phyloP scores from a whole-genome alignment of 2,888 invertebrate species.

The Aspidiotus rigidus region DNA sequence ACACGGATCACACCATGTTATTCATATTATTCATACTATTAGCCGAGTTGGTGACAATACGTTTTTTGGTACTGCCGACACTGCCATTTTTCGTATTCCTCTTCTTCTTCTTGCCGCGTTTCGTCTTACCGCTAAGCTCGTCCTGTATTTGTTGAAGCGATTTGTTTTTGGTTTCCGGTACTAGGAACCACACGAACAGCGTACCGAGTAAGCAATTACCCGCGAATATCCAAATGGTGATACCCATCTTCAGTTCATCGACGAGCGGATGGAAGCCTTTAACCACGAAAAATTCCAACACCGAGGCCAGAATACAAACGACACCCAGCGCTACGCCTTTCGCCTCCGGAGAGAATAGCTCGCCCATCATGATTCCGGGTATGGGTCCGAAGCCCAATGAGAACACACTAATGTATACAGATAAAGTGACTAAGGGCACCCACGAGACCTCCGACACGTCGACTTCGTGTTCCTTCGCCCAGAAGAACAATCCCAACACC shows the following conservation, averaged over 20 bases:
- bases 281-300: conserved; percentile 44
- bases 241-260: conserved; percentile 37
- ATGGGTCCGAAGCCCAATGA: conserved; percentile 45
- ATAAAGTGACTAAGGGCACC: conserved; percentile 43
- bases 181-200: conserved; percentile 36
- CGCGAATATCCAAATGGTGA: conserved; percentile 36
- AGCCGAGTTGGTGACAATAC: conserved; percentile 20
- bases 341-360: conserved; percentile 44
- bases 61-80: conserved; percentile 24
- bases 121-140: conserved; percentile 35
- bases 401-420: conserved; percentile 43
- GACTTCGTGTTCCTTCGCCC: conserved; percentile 19
- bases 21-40: neutral
- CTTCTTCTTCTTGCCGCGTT: conserved; percentile 20
- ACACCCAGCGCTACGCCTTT: conserved; percentile 42
- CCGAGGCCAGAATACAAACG: conserved; percentile 43
- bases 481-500: conserved; percentile 63
- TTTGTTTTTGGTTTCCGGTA: conserved; percentile 37
- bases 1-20: conserved; percentile 7
- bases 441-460: conserved; percentile 39
- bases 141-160: conserved; percentile 36
- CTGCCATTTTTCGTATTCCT: neutral
- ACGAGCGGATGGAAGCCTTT: conserved; percentile 53
- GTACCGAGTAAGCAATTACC: conserved; percentile 36
- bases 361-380: conserved; percentile 45